These are phyloP conservation scores for Danio rerio DNA, from an alignment of 2,113 vertebrate species.

Conservation along the genomic window GRCz12tu NC_133200.1:9091501-9092000, in stretches of 20 bases:
- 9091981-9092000: background rate
- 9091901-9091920: background rate
- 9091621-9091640: background rate
- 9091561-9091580: too few species aligned
- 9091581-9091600: background rate
- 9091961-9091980: background rate
- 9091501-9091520: background rate
- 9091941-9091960: background rate
- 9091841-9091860: background rate
- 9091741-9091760: background rate
- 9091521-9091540: background rate
- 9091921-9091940: background rate
- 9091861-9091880: too few species aligned
- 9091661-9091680: too few species aligned
- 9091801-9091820: background rate
- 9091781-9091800: background rate
- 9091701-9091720: too few species aligned
- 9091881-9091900: too few species aligned
- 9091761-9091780: background rate
- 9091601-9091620: background rate
- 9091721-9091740: background rate
- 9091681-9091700: too few species aligned
- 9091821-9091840: background rate
- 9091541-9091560: too few species aligned
- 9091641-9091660: too few species aligned